Evolutionary conservation across 2,888 invertebrate genomes (phyloP), one percentile per base, ranked within the genome.

Genomic region (Leucozona laternaria): DNA sequence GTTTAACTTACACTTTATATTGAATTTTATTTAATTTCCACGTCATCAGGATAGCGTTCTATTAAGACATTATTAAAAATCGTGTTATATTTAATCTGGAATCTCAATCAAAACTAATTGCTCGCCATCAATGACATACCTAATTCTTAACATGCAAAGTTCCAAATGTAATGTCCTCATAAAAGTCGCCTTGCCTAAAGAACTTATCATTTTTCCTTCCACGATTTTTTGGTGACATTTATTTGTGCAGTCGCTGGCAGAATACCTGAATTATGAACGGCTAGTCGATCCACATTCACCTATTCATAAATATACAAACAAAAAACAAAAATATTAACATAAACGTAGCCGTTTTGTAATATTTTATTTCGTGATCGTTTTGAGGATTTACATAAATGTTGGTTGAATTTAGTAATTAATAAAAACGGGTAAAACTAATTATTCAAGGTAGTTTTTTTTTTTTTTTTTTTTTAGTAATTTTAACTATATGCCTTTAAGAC

Each of bases 81-180:
- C 66, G 58, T 79, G 76, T 79, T 75, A 7, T 64, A 72, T 28
- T 76, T 72, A 73, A 85, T 85, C 80, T 60, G 20, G 80, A 73
- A 85, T 85, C 80, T 60, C 20, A 85, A 85, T 78, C 73, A 73
- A 25, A 60, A 22, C 55, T 72, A 85, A 85, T 85, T 81, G 80
- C 81, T 73, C 48, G 53, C 48, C 15, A 68, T 48, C n/a, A 31
- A 8, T 25, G 2, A 25, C 25, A 2, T 25, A 25, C 25, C 31
- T 31, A 17, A 15, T 48, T 58, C 17, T 43, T 20, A 20, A 57
- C 77, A 80, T 73, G 85, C 68, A 53, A 85, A 40, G 25, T 43
- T 45, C 48, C 28, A 50, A 84, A 85, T 34, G 76, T 17, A 31
- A 31, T 31, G 31, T 31, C 31, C 76, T 66, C 20, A 43, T 55